Evolutionary conservation across 2,888 invertebrate species (phyloP), one percentile per base, ranked within the genome.

Genomic region (Byasa hedistus): DNA sequence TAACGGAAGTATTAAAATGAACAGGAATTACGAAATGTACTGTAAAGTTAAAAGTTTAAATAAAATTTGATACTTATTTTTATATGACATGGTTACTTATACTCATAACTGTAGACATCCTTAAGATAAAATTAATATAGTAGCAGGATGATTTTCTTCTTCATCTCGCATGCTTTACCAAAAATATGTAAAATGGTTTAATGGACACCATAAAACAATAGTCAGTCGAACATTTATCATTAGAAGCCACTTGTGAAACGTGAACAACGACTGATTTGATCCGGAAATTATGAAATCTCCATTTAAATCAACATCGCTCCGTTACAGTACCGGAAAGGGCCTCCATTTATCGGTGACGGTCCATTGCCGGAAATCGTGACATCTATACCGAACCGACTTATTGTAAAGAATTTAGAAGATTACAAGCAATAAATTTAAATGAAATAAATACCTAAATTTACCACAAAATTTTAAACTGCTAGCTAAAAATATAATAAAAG

Each of bases 301-400:
- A 90, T 90, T 90, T 87, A 82, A 83, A 81, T 80, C 84, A 81
- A 80, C 83, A 85, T 76, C 73, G 69, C 73, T 79, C 81, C 23
- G 65, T 65, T 60, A 87, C 87, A 86, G 89, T 89, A 85, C 86
- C 81, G 83, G 87, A 88, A 89, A 88, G 84, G 87, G 83, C 83
- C 83, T 83, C 83, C 77, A 84, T 86, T 87, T 81, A 84, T 86
- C 78, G 87, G 87, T 84, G 85, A 86, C 84, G 85, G 85, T 75
- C 83, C 84, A 83, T 84, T 78, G 80, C 80, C 81, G 82, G 80
- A 80, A 83, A 80, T 83, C 87, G 84, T 90, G 87, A 88, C 87
- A 87, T 80, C 85, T 86, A 88, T 87, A 77, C 73, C 70, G 78
- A 76, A 78, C 77, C 27, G 77, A 75, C 76, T 79, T 74, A 72